Evolutionary conservation across 2,797 vertebrate species (phyloP).

Genomic region (Onychomys leucogaster): DNA sequence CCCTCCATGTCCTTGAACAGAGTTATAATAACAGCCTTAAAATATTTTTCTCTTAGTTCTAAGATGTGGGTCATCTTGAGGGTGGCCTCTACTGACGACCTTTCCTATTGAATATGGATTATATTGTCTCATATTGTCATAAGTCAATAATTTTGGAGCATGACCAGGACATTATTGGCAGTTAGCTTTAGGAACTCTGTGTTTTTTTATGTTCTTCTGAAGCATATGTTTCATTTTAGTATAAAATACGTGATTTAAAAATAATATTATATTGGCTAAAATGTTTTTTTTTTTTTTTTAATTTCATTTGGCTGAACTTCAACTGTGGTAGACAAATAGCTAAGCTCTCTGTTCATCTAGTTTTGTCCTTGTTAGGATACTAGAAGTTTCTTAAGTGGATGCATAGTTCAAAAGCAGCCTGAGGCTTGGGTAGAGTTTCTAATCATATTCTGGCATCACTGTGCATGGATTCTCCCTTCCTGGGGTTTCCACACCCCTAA

Average conservation of each 20-base stretch:
- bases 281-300: neutral
- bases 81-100: neutral
- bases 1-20: neutral
- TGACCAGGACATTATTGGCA: neutral
- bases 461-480: neutral
- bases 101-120: slow-evolving; percentile 8
- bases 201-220: slow-evolving; percentile 7
- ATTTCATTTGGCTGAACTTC: neutral
- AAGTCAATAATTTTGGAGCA: neutral
- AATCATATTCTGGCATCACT: neutral
- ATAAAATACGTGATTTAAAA: neutral
- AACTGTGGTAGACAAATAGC: neutral
- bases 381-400: neutral
- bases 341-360: neutral
- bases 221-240: neutral
- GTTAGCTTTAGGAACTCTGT: neutral
- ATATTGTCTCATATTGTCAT: neutral
- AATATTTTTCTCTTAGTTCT: slow-evolving; percentile 33
- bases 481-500: neutral
- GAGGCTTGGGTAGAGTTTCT: neutral
- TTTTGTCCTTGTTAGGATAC: neutral
- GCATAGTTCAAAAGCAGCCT: neutral
- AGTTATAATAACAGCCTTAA: slow-evolving; percentile 6
- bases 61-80: neutral
- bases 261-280: neutral